Percentiles rank a stretch among this genome's conserved stretches.
Evolutionary conservation across 1,140 invertebrate species (phyloP).

Genomic region (Maconellicoccus hirsutus): DNA sequence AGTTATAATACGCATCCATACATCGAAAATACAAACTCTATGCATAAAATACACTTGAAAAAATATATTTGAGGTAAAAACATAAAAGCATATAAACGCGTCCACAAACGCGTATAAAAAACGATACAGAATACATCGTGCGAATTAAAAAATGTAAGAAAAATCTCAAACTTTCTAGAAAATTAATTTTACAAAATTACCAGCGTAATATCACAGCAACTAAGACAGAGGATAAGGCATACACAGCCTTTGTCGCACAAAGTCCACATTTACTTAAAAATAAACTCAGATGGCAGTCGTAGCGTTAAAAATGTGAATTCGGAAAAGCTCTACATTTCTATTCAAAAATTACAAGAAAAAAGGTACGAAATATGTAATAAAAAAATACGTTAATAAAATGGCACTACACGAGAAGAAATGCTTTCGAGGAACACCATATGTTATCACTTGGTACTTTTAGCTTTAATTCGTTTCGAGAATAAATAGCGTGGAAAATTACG

Average conservation of each 20-base stretch:
- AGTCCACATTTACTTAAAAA: background rate
- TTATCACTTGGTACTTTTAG: too few species aligned
- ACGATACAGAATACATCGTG: background rate
- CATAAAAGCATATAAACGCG: background rate
- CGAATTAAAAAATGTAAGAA: background rate
- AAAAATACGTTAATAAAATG: background rate
- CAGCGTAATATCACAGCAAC: conserved; percentile 3
- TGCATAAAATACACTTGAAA: too few species aligned
- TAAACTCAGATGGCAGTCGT: background rate
- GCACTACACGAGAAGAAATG: too few species aligned
- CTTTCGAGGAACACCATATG: too few species aligned
- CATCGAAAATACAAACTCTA: too few species aligned
- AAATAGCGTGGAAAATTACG: too few species aligned
- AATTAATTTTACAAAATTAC: background rate
- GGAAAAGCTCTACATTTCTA: too few species aligned
- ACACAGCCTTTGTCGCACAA: background rate
- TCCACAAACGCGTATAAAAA: background rate
- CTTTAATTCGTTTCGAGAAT: too few species aligned
- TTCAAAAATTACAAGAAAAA: background rate
- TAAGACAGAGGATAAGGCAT: background rate
- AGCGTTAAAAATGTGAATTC: background rate
- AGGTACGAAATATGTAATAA: background rate
- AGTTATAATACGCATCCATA: too few species aligned
- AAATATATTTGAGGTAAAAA: too few species aligned
- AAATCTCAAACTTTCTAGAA: background rate